Conservation (phyloP, 1,140 invertebrate genomes). For the Nylanderia fulva region DNA sequence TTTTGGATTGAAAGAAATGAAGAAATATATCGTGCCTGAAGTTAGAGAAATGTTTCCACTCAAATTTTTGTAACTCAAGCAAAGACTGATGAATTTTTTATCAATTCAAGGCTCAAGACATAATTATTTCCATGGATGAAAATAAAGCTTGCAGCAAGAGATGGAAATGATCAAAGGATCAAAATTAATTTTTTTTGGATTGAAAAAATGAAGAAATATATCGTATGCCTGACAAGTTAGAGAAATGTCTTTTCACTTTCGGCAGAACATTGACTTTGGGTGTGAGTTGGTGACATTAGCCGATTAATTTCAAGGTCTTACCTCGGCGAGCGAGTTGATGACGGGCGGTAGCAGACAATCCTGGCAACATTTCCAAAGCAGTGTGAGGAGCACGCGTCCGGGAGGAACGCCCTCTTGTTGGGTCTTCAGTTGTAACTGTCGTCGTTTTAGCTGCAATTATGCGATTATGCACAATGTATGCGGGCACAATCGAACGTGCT, state of each 20-base stretch:
- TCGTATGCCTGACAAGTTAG: too few relatives aligned
- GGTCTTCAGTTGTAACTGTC: conserved; percentile 89
- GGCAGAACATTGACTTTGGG: too few relatives aligned
- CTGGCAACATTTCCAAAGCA: conserved; percentile 94
- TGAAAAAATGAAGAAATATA: not conserved
- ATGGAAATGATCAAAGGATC: too few relatives aligned
- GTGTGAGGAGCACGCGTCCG: conserved; percentile 90
- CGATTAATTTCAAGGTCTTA: conserved; percentile 79
- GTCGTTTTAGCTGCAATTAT: conserved; percentile 88
- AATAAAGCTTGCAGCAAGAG: too few relatives aligned
- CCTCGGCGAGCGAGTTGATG: conserved; percentile 92
- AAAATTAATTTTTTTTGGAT: not conserved
- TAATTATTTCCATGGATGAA: too few relatives aligned
- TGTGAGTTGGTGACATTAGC: not conserved
- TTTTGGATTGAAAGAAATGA: not conserved
- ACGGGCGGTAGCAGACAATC: conserved; percentile 92
- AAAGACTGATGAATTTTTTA: not conserved
- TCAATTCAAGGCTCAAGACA: not conserved
- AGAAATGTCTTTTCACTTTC: not conserved
- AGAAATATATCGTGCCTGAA: too few relatives aligned
- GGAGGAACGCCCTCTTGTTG: conserved; percentile 90
- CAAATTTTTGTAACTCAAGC: not conserved
- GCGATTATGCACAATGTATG: conserved; percentile 59
- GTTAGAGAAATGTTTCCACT: too few relatives aligned
- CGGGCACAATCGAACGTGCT: not conserved